Conservation (phyloP, 2,888 invertebrate genomes). For the Deladenus siricidicola region DNA sequence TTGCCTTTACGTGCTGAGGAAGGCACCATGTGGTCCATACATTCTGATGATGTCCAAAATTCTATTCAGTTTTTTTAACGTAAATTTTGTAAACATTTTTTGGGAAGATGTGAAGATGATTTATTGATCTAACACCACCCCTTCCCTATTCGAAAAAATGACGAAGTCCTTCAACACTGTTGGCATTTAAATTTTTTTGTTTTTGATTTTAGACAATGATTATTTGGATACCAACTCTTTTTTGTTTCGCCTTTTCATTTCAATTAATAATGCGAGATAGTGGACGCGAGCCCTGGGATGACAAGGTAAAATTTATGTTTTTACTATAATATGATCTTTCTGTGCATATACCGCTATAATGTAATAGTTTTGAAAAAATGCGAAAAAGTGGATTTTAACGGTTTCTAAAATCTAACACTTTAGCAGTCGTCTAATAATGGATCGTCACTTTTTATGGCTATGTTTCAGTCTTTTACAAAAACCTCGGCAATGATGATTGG, state of each 20-base stretch:
- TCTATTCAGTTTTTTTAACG: conserved; percentile 41
- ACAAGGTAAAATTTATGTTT: conserved; percentile 13
- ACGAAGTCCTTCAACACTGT: no score
- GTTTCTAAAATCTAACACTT: no score
- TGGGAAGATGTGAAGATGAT: no score
- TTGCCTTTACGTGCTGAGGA: conserved; percentile 30
- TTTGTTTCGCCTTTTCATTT: conserved; percentile 50
- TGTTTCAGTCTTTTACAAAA: conserved; percentile 50
- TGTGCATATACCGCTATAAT: not conserved
- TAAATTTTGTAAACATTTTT: no score
- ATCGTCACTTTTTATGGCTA: conserved; percentile 29
- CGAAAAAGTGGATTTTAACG: not conserved
- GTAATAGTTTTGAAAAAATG: not conserved
- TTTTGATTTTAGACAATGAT: conserved; percentile 39
- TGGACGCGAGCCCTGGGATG: conserved; percentile 48
- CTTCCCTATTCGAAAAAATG: no score
- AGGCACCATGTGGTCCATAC: conserved; percentile 49
- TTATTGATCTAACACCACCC: no score
- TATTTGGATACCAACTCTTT: conserved; percentile 50
- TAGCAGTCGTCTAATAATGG: not conserved
- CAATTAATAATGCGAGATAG: conserved; percentile 47
- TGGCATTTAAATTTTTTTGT: no score
- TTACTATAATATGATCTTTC: no score
- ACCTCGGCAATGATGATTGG: conserved; percentile 53
- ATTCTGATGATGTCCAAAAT: conserved; percentile 52